Base-by-base conservation (phyloP, 2,888 invertebrate species). In the Xylophagus ater region DNA sequence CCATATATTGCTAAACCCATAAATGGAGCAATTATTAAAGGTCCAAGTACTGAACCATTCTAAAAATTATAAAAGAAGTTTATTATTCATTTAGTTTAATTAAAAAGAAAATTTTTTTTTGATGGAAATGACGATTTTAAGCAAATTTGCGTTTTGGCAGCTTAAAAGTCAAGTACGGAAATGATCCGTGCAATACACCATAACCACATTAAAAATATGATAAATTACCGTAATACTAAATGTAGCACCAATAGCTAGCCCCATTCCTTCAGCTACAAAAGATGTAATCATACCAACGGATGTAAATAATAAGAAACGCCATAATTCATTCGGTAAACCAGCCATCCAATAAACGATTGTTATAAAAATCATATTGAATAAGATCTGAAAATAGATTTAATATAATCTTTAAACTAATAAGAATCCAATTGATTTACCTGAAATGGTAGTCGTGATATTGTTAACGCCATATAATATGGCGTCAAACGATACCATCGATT, bases 201-300 rank as follows among this genome's bases (percentile, higher is more conserved):
- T n/a, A n/a, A n/a, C n/a, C n/a, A n/a, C n/a, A n/a, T n/a, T n/a
- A n/a, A n/a, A n/a, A n/a, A n/a, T n/a, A n/a, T n/a, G n/a, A 25
- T 13, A 12, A 65, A 71, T 69, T 54, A 79, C 79, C 49, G 73
- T 71, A 39, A 78, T 69, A 54, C 68, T 77, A 48, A 78, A 78
- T 8, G 75, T 62, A 3, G 78, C 74, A 36, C 86, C 86, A 50
- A 87, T 81, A 1, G 83, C 74, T 43, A 86, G 56, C 1, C 86
- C 87, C 57, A 85, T 70, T 21, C 83, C 81, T 57, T 87, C 87
- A 13, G 84, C 77, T 1, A 78, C 78, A 26, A 87, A 63, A 0
- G 82, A 79, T 7, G 81, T 76, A 38, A 78, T 66, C 35, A 80
- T 72, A 1, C 78, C 77, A 18, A 82, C 70, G 0, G 76, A 53